phyloP scores from a whole-genome alignment of 2,113 vertebrate species.

The Planiliza haematocheilus region DNA sequence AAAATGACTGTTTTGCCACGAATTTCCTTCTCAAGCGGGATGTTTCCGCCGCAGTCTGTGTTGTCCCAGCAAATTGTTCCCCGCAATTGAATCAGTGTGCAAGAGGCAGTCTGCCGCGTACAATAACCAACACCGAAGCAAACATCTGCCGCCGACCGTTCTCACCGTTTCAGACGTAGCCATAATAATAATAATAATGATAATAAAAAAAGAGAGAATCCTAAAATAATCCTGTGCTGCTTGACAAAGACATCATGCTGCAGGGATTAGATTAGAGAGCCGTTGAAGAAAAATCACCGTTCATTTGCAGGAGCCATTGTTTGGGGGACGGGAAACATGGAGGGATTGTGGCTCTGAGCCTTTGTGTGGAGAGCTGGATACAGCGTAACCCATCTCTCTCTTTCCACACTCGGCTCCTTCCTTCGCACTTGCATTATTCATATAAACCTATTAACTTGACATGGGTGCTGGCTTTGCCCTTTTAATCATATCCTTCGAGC shows the following conservation, averaged over 20 bases:
- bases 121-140: not conserved
- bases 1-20: not conserved
- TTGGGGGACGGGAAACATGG: conserved; percentile 41
- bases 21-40: not conserved
- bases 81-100: conserved; percentile 10
- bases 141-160: conserved; percentile 31
- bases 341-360: conserved; percentile 41
- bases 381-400: conserved; percentile 28
- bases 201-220: conserved; percentile 28
- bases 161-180: conserved; percentile 39
- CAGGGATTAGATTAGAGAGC: conserved; percentile 67
- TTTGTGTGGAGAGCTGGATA: conserved; percentile 27
- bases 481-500: conserved; percentile 62
- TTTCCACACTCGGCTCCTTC: conserved; percentile 44
- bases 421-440: conserved; percentile 67
- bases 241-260: conserved; percentile 63
- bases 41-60: not conserved
- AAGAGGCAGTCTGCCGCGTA: conserved; percentile 1
- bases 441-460: conserved; percentile 68
- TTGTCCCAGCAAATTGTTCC: not conserved
- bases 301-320: conserved; percentile 55
- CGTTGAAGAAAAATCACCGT: conserved; percentile 54
- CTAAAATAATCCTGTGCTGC: conserved; percentile 54
- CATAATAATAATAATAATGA: conserved; percentile 12
- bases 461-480: conserved; percentile 41